Base-by-base conservation (phyloP, 2,797 vertebrate species). In the Urosaurus nigricauda region DNA sequence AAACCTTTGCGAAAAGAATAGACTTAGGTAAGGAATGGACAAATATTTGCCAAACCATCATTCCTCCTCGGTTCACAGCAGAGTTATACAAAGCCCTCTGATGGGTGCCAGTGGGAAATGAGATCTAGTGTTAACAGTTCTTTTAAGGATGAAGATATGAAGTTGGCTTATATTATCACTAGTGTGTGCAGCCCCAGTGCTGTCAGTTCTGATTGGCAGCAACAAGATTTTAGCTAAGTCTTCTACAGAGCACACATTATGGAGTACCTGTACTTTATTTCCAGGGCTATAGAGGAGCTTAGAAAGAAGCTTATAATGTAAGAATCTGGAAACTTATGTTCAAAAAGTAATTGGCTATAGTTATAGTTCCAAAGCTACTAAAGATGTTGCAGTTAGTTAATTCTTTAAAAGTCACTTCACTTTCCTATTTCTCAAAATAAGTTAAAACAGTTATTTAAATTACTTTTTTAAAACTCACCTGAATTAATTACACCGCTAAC, bases 1-100 rank as follows among this genome's bases (percentile, higher is more conserved):
- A 93, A 93, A 91, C 90, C 87, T 84, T 91, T 83, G 90, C 87
- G 92, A 58, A 37, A 83, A 86, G 91, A 94, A 90, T 79, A 90
- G 93, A 79, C 85, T 84, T 91, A 86, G 86, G 89, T 37, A 89
- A 92, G 78, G 89, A 92, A 90, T 65, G 70, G 24, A 29, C 0
- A 0, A 84, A 53, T 37, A 53, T 17, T 32, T 89, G 87, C 37
- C 29, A 90, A 83, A 37, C 63, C 79, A 68, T 37, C 65, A 63
- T 63, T 89, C 77, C 53, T 58, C 80, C 73, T 40, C 80, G 86
- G 77, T 83, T 81, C 83, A 37, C 79, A 87, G n/a, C 0, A 14
- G 40, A 35, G 37, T 65, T 79, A 43, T 53, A 24, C 40, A 75
- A 83, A 83, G 7, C 40, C 40, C 82, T 87, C 40, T 40, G 86